Base-by-base conservation (phyloP, 2,888 invertebrate genomes). In the Quadroppia sp. region DNA sequence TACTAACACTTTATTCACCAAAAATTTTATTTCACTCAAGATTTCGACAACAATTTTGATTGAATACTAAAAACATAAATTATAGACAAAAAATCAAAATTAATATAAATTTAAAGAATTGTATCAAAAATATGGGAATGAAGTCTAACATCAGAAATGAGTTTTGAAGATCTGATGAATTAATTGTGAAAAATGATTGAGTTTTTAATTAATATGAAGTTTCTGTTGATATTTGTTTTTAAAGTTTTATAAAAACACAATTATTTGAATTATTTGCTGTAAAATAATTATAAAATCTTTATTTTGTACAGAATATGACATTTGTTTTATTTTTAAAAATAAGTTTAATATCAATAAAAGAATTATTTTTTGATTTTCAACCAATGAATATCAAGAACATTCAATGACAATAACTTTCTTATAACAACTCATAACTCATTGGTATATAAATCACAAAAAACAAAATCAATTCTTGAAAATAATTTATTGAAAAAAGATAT, bases 251-350 rank as follows among this genome's bases (percentile, higher is more conserved):
- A 45, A 45, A 45, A 45, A 45, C 45, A 45, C 45, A 17, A 36
- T 36, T 36, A 36, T 36, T 36, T 17, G 45, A 25, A 59, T 23
- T 28, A 59, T 59, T 59, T 32, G 6, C 30, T 64, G 61, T 64
- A 64, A 64, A 64, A 32, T 64, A 64, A 32, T 36, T 36, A 64
- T 32, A 64, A 64, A 32, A n/a, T 36, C 32, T 20, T 20, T 36
- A 36, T 61, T 32, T 61, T 64, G 61, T 64, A 64, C 61, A 64
- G 61, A 64, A 36, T 36, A 17, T n/a, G 36, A 36, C 32, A 32
- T 36, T 64, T 64, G 32, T 32, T 64, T 64, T 64, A 53, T 36
- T 4, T 61, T 64, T 64, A 36, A 64, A 30, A 2, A 36, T 64
- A 64, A 48, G 15, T 48, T 9, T 48, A 48, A 48, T 48, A 48